Conservation (phyloP, 2,797 vertebrate species). For the Hoplostethus atlanticus region DNA sequence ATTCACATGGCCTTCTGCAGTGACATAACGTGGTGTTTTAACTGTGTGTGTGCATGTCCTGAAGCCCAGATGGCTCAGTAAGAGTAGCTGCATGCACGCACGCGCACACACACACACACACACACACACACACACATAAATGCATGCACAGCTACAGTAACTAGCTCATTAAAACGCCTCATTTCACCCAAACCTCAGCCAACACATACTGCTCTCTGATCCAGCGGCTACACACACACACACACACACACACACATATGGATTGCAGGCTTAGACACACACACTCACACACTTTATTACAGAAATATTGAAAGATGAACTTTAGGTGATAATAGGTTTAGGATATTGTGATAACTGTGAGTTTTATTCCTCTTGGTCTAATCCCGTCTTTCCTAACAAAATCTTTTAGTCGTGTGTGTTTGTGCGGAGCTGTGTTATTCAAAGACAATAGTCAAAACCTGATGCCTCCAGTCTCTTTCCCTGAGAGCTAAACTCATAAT, state of each 20-base stretch:
- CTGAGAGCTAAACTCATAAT: too few relatives aligned
- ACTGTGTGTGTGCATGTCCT: conserved; percentile 6
- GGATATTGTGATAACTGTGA: too few relatives aligned
- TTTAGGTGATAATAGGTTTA: too few relatives aligned
- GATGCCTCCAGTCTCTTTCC: too few relatives aligned
- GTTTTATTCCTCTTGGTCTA: too few relatives aligned
- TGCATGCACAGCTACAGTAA: conserved; percentile 46
- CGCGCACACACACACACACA: conserved; percentile 12
- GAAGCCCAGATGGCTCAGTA: conserved; percentile 51
- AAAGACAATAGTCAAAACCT: too few relatives aligned
- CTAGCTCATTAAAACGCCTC: conserved; percentile 78
- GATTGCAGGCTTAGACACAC: too few relatives aligned
- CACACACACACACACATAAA: conserved; percentile 23
- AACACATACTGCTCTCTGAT: conserved; percentile 64
- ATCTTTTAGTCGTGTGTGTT: too few relatives aligned
- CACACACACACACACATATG: conserved; percentile 5
- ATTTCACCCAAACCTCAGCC: conserved; percentile 73
- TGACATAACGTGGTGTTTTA: conserved; percentile 46
- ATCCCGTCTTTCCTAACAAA: too few relatives aligned
- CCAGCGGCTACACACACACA: conserved; percentile 45
- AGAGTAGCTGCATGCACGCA: conserved; percentile 48
- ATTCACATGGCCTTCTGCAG: conserved; percentile 41
- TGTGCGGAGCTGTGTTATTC: too few relatives aligned
- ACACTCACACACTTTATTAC: neutral
- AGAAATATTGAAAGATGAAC: too few relatives aligned